phyloP scores from a whole-genome alignment of 2,888 invertebrate species.

The Melikaiella ostensackeni region DNA sequence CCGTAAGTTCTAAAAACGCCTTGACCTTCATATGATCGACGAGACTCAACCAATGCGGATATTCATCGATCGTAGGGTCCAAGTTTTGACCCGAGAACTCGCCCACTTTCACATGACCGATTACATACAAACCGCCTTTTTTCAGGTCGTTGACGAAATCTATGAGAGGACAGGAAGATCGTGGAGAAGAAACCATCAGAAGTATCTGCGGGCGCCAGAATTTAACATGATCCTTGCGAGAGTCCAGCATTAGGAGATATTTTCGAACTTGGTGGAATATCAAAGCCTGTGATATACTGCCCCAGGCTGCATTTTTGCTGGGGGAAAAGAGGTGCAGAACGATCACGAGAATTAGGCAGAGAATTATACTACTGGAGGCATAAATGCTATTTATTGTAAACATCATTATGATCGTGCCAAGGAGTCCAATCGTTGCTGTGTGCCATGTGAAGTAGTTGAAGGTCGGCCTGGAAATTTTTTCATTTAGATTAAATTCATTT shows the following conservation, averaged over 20 bases:
- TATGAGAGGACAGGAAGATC: conserved; percentile 93
- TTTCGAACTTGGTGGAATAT: conserved; percentile 98
- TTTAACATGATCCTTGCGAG: conserved; percentile 98
- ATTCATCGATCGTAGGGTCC: conserved; percentile 88
- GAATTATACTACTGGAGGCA: conserved; percentile 91
- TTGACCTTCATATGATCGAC: conserved; percentile 97
- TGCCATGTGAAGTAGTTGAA: conserved; percentile 98
- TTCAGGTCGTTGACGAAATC: conserved; percentile 99
- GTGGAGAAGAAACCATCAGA: conserved; percentile 93
- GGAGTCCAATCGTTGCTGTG: conserved; percentile 91
- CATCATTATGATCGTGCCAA: conserved; percentile 94
- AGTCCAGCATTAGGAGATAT: conserved; percentile 95
- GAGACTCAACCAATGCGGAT: conserved; percentile 94
- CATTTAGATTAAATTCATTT: not conserved
- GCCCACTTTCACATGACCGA: conserved; percentile 90
- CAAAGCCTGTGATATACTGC: conserved; percentile 98
- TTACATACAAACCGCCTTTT: conserved; percentile 92
- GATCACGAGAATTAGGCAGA: conserved; percentile 91
- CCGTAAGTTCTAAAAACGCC: conserved; percentile 96
- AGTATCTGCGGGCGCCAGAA: conserved; percentile 99
- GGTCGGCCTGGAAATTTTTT: conserved; percentile 85
- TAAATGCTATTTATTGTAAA: conserved; percentile 95
- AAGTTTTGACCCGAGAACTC: conserved; percentile 78
- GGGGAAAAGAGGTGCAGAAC: conserved; percentile 94
- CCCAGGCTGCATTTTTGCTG: conserved; percentile 91